Percentiles rank a stretch among this genome's conserved stretches.
phyloP scores from a whole-genome alignment of 2,888 invertebrate species.

The Choreutis nemorana region DNA sequence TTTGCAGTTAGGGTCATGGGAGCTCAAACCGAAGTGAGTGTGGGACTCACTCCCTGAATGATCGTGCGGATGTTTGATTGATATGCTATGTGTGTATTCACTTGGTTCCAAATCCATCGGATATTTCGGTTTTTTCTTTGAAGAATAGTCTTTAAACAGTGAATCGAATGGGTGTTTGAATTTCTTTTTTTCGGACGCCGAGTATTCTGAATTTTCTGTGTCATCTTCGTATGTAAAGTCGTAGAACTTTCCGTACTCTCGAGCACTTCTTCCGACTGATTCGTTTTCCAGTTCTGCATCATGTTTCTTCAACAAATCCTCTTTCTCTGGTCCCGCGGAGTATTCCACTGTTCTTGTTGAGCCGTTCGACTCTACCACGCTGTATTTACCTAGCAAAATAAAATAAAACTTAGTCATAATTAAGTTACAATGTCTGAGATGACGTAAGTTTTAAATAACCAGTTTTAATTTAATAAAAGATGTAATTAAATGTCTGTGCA shows the following conservation, averaged over 20 bases:
- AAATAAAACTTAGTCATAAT: slow-evolving; percentile 9
- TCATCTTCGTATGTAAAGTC: slow-evolving; percentile 45
- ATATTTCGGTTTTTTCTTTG: slow-evolving; percentile 33
- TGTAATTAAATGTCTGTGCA: too few species aligned
- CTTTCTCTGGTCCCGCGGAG: slow-evolving; percentile 63
- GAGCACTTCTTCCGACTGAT: slow-evolving; percentile 15
- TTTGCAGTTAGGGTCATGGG: slow-evolving; percentile 49
- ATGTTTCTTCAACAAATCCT: too few species aligned
- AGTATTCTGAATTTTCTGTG: slow-evolving; percentile 29
- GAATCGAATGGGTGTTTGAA: slow-evolving; percentile 30
- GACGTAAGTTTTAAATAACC: too few species aligned
- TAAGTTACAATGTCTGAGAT: too few species aligned
- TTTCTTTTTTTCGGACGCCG: slow-evolving; percentile 25
- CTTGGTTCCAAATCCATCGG: slow-evolving; percentile 39
- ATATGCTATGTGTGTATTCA: slow-evolving; percentile 46
- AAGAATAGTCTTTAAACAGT: slow-evolving; percentile 27
- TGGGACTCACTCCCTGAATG: slow-evolving; percentile 31
- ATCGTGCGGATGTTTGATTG: slow-evolving; percentile 44
- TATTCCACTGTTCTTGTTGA: slow-evolving; percentile 68
- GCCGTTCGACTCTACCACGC: slow-evolving; percentile 73
- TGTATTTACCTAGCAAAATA: slow-evolving; percentile 63
- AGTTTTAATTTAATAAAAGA: too few species aligned
- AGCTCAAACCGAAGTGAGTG: slow-evolving; percentile 40
- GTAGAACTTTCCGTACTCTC: slow-evolving; percentile 37
- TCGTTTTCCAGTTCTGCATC: slow-evolving; percentile 26